Conservation (phyloP, 2,888 invertebrate genomes). For the Noctua pronuba region DNA sequence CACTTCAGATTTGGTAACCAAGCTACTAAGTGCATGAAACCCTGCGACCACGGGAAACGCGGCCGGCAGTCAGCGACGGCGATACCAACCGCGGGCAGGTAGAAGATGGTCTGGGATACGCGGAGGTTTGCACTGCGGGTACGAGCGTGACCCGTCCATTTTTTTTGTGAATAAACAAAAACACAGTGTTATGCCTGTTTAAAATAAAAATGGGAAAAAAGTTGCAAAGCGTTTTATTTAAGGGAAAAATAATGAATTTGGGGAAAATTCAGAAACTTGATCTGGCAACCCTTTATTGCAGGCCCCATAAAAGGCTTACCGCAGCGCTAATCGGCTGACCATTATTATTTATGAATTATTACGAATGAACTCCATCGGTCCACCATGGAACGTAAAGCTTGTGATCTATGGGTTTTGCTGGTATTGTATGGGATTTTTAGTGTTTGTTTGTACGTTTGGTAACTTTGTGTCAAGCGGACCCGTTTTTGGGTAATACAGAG, state of each 20-base stretch:
- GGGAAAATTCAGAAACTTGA: not conserved
- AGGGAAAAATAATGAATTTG: not conserved
- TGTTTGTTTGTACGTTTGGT: not conserved
- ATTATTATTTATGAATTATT: slow-evolving; percentile 78
- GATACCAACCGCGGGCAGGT: not conserved
- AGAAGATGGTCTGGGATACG: no score
- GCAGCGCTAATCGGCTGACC: slow-evolving; percentile 74
- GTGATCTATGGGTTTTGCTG: slow-evolving; percentile 28
- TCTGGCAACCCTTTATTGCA: slow-evolving; percentile 48
- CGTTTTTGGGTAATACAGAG: not conserved
- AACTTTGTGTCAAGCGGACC: not conserved
- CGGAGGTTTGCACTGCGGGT: no score
- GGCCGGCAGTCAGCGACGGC: slow-evolving; percentile 18
- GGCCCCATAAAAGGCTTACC: slow-evolving; percentile 73
- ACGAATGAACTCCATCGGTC: slow-evolving; percentile 61
- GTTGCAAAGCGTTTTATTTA: not conserved
- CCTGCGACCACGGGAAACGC: slow-evolving; percentile 19
- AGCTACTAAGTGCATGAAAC: not conserved
- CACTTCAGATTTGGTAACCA: slow-evolving; percentile 13
- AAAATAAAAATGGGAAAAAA: not conserved
- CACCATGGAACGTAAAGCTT: slow-evolving; percentile 32
- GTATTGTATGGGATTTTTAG: slow-evolving; percentile 1
- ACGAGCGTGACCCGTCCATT: no score
- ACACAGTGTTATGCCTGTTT: not conserved
- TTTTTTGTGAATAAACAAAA: not conserved